These are phyloP conservation scores for Drosophila watanabei DNA, from an alignment of 1,140 invertebrate species.

Conservation along the genomic window DNA sequence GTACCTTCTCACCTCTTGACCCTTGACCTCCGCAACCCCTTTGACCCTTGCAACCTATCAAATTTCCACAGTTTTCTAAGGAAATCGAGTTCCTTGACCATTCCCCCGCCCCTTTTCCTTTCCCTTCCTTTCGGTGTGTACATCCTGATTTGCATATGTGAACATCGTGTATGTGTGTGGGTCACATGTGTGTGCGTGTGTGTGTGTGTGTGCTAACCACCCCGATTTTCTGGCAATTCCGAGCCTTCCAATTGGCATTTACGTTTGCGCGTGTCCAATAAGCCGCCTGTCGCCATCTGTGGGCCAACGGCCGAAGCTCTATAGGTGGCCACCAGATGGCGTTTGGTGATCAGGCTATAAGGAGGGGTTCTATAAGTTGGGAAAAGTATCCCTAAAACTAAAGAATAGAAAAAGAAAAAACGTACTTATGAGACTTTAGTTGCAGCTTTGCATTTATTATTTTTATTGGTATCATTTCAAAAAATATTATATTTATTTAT, in stretches of 20 bases:
- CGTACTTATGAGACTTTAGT: not conserved
- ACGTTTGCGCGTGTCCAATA: slow-evolving; percentile 79
- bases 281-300: slow-evolving; percentile 67
- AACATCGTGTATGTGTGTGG: not conserved
- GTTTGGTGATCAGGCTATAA: slow-evolving; percentile 17
- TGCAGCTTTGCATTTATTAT: not conserved
- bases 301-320: slow-evolving; percentile 28
- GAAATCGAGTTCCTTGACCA: slow-evolving; percentile 41
- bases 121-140: slow-evolving; percentile 4
- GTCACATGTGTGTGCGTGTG: slow-evolving; percentile 31
- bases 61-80: slow-evolving; percentile 1
- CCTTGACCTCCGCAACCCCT: slow-evolving; percentile 5
- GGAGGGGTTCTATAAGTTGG: not conserved
- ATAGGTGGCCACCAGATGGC: slow-evolving; percentile 54
- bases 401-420: too few relatives aligned
- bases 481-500: too few relatives aligned
- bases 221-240: slow-evolving; percentile 56
- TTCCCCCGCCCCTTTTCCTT: slow-evolving; percentile 16
- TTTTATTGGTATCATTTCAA: too few relatives aligned
- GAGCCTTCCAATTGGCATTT: slow-evolving; percentile 77
- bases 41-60: slow-evolving; percentile 14
- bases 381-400: not conserved
- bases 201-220: slow-evolving; percentile 49
- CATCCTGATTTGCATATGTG: slow-evolving; percentile 23
- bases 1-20: slow-evolving; percentile 6